Percentiles rank a stretch among this genome's conserved stretches.
Conservation (phyloP, 2,113 vertebrate species). For the Neomonachus schauinslandi region DNA sequence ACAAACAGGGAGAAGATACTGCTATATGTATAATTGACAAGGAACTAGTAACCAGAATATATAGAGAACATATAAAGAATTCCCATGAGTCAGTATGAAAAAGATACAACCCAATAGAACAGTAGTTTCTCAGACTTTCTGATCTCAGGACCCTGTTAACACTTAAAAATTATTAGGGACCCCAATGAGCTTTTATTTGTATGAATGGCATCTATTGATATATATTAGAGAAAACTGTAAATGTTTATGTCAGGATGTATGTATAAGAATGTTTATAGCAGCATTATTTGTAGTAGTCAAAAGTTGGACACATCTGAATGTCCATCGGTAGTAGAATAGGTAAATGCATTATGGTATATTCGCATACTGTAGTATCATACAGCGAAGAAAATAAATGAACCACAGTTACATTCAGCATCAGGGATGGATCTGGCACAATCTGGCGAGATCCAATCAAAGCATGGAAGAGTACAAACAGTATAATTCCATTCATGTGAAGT, state of each 20-base stretch:
- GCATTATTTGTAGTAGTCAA: not conserved
- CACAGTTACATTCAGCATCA: not conserved
- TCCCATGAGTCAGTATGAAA: not conserved
- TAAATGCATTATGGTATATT: not conserved
- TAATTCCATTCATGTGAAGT: not conserved
- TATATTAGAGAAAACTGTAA: not conserved
- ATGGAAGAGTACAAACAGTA: not conserved
- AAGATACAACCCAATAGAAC: not conserved
- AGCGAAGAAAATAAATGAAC: not conserved
- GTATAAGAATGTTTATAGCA: not conserved
- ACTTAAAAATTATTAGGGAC: not conserved
- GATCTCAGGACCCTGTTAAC: not conserved
- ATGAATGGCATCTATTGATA: not conserved
- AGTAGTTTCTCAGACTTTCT: not conserved
- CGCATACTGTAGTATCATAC: not conserved
- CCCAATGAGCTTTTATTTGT: not conserved
- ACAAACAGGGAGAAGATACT: not conserved
- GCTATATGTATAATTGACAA: not conserved
- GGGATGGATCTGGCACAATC: not conserved
- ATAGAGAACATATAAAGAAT: not conserved
- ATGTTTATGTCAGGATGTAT: not conserved
- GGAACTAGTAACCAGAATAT: not conserved
- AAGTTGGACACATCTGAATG: not conserved
- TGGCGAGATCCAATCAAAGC: not conserved
- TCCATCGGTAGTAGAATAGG: not conserved